Base-by-base conservation (phyloP, 2,888 invertebrate species). In the Brachyptera risi region DNA sequence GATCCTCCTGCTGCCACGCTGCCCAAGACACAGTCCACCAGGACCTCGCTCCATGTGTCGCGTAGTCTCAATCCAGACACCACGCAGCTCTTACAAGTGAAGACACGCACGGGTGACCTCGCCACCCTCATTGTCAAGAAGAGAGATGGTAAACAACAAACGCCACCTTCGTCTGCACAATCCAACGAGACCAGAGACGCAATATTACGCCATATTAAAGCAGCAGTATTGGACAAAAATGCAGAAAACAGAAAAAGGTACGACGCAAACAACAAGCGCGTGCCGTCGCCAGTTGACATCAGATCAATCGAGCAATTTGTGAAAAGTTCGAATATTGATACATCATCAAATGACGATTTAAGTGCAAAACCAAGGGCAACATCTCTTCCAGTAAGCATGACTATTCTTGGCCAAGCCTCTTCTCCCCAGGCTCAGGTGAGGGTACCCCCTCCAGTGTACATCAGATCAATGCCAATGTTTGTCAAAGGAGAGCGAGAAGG, bases 121-220 rank as follows among this genome's bases (percentile, higher is more conserved):
- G 88, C 91, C 0, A 89, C 89, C 68, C 76, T 92, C 11, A 86
- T 90, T 44, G 87, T 90, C 3, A 88, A 88, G 73, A 82, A 85
- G 69, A 80, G 85, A 63, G 84, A 85, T 60, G 76, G 77, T 3
- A 85, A 85, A 69, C 31, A 13, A 49, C 35, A 13, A n/a, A 13
- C 2, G 47, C 59, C 47, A 31, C 50, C 24, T 21, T 7, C 31
- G 11, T 11, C 31, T 75, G 1, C 50, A 42, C 13, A 3, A 21
- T 13, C 42, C 35, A 23, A 59, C 27, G 35, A 13, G 59, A 69
- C 13, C 64, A 72, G 5, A 69, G 70, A 24, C 65, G 68, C 17
- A 73, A 68, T 54, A 63, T 19, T 56, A 59, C n/a, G 54, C 61
- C 56, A 15, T 57, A 9, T 58, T 50, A 19, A 42, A n/a, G 15